A percentile compares a stretch with the other conserved stretches of the same genome.
Conservation (phyloP, 2,113 vertebrate genomes). For the Odontesthes bonariensis region DNA sequence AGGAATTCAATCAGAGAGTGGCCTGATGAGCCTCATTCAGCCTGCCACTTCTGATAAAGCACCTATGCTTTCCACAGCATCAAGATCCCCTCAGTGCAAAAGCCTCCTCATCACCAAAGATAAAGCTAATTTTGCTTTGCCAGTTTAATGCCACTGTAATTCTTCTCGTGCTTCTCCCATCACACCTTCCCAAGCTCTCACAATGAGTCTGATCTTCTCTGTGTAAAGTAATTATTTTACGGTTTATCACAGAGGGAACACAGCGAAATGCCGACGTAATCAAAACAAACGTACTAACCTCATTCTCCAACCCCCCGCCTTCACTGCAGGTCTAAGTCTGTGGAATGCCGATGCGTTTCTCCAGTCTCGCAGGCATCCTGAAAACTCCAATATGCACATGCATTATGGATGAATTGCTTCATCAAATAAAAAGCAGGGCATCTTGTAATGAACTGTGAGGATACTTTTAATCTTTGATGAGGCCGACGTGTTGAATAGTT, state of each 20-base stretch:
- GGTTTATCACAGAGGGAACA: slow-evolving; percentile 44
- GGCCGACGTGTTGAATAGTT: slow-evolving; percentile 72
- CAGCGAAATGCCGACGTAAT: slow-evolving; percentile 60
- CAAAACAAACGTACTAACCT: slow-evolving; percentile 66
- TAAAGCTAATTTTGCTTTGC: slow-evolving; percentile 50
- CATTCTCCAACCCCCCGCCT: slow-evolving; percentile 16
- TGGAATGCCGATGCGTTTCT: slow-evolving; percentile 23
- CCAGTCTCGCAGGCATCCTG: slow-evolving; percentile 56
- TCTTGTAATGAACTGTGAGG: slow-evolving; percentile 75
- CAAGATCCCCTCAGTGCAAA: slow-evolving; percentile 6
- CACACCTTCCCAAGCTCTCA: slow-evolving; percentile 20
- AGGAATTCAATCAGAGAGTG: slow-evolving; percentile 69
- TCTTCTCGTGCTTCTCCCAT: slow-evolving; percentile 54
- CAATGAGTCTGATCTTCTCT: slow-evolving; percentile 57
- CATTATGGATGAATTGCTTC: slow-evolving; percentile 81
- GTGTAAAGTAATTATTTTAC: slow-evolving; percentile 58
- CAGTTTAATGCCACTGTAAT: slow-evolving; percentile 48
- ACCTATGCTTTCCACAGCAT: slow-evolving; percentile 39
- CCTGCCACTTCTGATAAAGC: slow-evolving; percentile 73
- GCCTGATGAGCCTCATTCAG: slow-evolving; percentile 68
- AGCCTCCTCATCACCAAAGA: slow-evolving; percentile 34
- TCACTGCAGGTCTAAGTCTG: slow-evolving; percentile 18
- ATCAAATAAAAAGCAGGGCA: slow-evolving; percentile 77
- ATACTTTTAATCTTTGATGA: slow-evolving; percentile 81
- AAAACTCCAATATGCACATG: slow-evolving; percentile 70